These are phyloP conservation scores for Colostygia pectinataria DNA, from an alignment of 2,888 invertebrate species.

Conservation along the genomic window DNA sequence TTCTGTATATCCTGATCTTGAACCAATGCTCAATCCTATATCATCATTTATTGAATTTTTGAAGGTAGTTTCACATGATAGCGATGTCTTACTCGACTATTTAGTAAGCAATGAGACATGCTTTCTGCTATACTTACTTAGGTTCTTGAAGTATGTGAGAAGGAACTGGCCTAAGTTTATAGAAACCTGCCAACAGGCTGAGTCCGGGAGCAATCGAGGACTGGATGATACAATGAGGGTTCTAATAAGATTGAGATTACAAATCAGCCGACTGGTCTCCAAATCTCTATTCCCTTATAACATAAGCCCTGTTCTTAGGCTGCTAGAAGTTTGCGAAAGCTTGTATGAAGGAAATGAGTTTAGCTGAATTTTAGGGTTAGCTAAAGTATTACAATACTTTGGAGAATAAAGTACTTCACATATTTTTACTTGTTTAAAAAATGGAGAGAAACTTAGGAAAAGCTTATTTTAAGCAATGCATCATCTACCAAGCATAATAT, in stretches of 20 bases:
- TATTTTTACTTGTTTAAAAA: neutral
- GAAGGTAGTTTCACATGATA: constrained; percentile 91
- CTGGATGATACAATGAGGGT: constrained; percentile 93
- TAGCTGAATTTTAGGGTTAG: constrained; percentile 84
- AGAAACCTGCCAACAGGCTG: constrained; percentile 87
- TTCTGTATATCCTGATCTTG: constrained; percentile 90
- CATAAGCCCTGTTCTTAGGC: constrained; percentile 92
- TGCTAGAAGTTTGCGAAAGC: constrained; percentile 92
- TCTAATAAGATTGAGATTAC: constrained; percentile 88
- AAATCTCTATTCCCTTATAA: constrained; percentile 94
- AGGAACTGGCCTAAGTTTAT: constrained; percentile 93
- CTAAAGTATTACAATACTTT: constrained; percentile 20
- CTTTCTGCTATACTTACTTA: constrained; percentile 91
- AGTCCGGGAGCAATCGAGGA: constrained; percentile 79
- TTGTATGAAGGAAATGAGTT: constrained; percentile 92
- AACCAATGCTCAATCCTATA: constrained; percentile 92
- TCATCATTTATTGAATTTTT: constrained; percentile 94
- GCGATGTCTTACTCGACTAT: constrained; percentile 91
- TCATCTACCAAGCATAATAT: too few species aligned
- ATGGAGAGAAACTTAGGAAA: too few species aligned
- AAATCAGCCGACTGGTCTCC: constrained; percentile 92
- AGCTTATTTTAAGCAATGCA: too few species aligned
- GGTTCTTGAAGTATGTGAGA: constrained; percentile 92
- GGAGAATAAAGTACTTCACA: constrained; percentile 20
- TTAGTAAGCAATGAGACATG: constrained; percentile 96